These are phyloP conservation scores for Brachionus rubens DNA, from an alignment of 1,140 invertebrate genomes.

Conservation along the genomic window DNA sequence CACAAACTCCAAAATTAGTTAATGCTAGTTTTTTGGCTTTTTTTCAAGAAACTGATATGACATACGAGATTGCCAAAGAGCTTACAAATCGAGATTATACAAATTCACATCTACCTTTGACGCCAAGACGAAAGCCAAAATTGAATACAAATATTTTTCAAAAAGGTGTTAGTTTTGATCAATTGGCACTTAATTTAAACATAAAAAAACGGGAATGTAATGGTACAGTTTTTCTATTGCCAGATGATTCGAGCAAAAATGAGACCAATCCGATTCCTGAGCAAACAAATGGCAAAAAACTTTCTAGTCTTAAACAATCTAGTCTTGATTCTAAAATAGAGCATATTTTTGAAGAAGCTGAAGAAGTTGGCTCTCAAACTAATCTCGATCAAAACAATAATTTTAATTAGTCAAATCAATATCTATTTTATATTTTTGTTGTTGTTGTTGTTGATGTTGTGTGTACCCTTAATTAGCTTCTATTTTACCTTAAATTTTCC, in stretches of 20 bases:
- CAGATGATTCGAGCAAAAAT: neutral
- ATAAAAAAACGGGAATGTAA: neutral
- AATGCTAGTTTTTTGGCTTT: conserved; percentile 93
- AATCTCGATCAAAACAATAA: conserved; percentile 4
- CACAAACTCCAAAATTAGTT: conserved; percentile 93
- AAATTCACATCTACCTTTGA: conserved; percentile 22
- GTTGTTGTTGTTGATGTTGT: too few relatives aligned
- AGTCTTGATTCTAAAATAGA: conserved; percentile 59
- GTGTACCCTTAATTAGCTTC: too few relatives aligned
- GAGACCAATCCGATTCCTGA: neutral
- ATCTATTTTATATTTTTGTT: too few relatives aligned
- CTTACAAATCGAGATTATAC: conserved; percentile 18
- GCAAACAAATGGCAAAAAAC: neutral
- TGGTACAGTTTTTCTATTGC: neutral
- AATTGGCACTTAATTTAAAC: neutral
- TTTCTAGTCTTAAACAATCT: conserved; percentile 48
- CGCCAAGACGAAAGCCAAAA: conserved; percentile 20
- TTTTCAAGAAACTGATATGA: conserved; percentile 60
- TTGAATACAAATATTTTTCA: neutral
- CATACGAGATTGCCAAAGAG: conserved; percentile 35
- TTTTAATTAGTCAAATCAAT: too few relatives aligned
- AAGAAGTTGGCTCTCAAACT: conserved; percentile 23
- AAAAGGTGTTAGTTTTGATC: conserved; percentile 34
- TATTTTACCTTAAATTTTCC: too few relatives aligned
- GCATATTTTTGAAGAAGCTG: conserved; percentile 54